phyloP scores from a whole-genome alignment of 2,797 vertebrate species.

The Oceanodroma leucorhoa region DNA sequence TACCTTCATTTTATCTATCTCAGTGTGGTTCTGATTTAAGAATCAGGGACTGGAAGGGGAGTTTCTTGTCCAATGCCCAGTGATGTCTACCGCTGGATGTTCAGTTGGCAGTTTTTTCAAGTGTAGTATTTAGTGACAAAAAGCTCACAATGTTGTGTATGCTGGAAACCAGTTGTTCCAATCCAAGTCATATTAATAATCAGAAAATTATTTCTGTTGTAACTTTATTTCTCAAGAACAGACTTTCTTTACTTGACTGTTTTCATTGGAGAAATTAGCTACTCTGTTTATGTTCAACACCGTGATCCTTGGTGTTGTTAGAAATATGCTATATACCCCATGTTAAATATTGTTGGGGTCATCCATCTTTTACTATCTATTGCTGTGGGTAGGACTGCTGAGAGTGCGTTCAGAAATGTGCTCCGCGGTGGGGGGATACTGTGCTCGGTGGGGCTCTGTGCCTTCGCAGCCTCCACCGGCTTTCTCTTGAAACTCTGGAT shows the following conservation, averaged over 20 bases:
- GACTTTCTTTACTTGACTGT: background rate
- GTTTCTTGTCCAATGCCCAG: background rate
- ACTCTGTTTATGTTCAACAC: background rate
- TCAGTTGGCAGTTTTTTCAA: background rate
- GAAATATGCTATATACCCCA: background rate
- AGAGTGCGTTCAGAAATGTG: background rate
- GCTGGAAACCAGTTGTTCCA: background rate
- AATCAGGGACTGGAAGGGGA: background rate
- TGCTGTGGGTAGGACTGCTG: background rate
- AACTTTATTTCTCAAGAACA: background rate
- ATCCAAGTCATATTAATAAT: background rate
- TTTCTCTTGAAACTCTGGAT: background rate
- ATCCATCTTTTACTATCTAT: background rate
- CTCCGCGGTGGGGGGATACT: fast-evolving
- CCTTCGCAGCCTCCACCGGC: background rate
- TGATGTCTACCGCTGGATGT: background rate
- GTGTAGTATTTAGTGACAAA: background rate
- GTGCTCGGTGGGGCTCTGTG: background rate
- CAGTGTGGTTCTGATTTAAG: background rate
- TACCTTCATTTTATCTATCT: background rate
- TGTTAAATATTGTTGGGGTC: background rate
- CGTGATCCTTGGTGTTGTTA: background rate
- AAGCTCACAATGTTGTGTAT: fast-evolving
- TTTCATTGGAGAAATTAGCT: background rate
- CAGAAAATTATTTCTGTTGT: background rate